These are phyloP conservation scores for Channallabes apus DNA, from an alignment of 2,797 vertebrate genomes.

Conservation along the genomic window DNA sequence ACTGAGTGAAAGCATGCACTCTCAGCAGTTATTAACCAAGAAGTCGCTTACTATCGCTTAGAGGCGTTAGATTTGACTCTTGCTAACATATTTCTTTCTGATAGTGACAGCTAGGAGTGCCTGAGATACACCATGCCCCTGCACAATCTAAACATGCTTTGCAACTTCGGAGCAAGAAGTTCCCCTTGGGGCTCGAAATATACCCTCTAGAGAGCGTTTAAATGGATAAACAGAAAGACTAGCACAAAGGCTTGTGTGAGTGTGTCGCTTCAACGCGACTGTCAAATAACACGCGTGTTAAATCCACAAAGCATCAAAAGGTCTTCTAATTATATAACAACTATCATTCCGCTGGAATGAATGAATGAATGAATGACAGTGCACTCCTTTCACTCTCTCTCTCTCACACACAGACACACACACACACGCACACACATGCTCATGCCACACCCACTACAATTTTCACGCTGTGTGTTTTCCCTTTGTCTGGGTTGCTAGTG, in stretches of 20 bases:
- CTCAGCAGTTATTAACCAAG: neutral
- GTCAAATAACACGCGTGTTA: constrained; percentile 2
- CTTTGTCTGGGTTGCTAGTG: constrained; percentile 37
- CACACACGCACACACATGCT: neutral
- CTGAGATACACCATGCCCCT: neutral
- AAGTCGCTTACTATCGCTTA: neutral
- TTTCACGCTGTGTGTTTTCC: neutral
- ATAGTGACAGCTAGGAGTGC: neutral
- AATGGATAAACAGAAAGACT: neutral
- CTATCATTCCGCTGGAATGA: neutral
- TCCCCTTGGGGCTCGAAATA: no score
- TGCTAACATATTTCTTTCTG: neutral
- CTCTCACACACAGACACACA: constrained; percentile 13
- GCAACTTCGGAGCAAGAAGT: neutral
- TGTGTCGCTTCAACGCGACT: neutral
- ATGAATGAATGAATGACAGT: neutral
- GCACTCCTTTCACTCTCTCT: neutral
- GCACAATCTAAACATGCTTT: neutral
- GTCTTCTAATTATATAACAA: neutral
- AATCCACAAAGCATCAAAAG: constrained; percentile 10
- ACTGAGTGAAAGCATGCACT: neutral
- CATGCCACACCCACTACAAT: constrained; percentile 14
- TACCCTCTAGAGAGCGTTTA: neutral
- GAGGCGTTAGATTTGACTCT: neutral
- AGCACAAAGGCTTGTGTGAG: neutral